These are phyloP conservation scores for Eupithecia abbreviata DNA, from an alignment of 2,888 invertebrate species.

Conservation along the genomic window DNA sequence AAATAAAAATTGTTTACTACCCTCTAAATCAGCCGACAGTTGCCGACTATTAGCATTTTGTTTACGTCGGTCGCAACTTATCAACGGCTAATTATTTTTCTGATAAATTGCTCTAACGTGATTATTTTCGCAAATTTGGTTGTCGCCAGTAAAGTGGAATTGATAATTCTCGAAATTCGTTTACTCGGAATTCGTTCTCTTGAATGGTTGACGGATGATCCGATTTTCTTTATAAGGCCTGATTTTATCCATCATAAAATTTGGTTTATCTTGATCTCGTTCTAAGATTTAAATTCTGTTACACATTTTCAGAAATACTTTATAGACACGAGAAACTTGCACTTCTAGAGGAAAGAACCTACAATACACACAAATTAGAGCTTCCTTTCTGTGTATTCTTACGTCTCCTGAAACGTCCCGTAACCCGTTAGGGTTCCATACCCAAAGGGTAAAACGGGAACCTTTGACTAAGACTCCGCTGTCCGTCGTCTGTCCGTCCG, in stretches of 20 bases:
- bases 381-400: not conserved
- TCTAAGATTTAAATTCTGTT: not conserved
- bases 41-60: conserved; percentile 24
- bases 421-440: no score
- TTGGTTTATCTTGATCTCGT: not conserved
- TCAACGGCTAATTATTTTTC: conserved; percentile 20
- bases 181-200: not conserved
- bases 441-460: no score
- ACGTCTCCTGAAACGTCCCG: no score
- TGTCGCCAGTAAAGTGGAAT: not conserved
- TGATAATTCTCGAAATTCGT: not conserved
- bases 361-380: not conserved
- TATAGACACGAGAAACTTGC: not conserved
- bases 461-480: no score
- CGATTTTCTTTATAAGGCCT: not conserved
- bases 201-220: not conserved
- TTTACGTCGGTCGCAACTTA: conserved; percentile 7
- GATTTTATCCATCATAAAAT: not conserved
- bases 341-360: not conserved
- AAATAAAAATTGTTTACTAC: conserved; percentile 26
- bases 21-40: conserved; percentile 25
- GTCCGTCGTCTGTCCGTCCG: no score
- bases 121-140: not conserved
- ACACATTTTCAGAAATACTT: not conserved
- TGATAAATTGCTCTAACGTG: conserved; percentile 27